A percentile compares a stretch with the other conserved stretches of the same genome.
phyloP scores from a whole-genome alignment of 2,888 invertebrate species.

The Automeris io region DNA sequence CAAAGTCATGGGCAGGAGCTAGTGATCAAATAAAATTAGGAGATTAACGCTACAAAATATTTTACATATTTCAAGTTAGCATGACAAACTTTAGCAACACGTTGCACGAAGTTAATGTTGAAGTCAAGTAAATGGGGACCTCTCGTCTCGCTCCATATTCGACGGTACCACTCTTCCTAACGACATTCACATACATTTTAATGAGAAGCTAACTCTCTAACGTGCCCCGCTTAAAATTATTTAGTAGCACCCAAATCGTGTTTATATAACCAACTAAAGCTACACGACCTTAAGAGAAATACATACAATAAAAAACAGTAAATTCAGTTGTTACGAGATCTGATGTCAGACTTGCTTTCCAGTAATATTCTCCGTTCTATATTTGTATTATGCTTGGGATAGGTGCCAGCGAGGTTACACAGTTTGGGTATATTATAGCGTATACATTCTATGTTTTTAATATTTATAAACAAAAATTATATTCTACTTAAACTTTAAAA shows the following conservation, averaged over 20 bases:
- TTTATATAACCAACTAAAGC: neutral
- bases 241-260: slow-evolving; percentile 10
- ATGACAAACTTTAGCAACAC: slow-evolving; percentile 5
- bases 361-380: slow-evolving; percentile 57
- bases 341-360: slow-evolving; percentile 50
- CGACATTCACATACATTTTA: slow-evolving; percentile 43
- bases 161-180: slow-evolving; percentile 31
- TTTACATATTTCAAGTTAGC: neutral
- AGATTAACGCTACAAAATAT: neutral
- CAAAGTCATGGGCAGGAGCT: too few species aligned
- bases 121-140: slow-evolving; percentile 28
- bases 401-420: slow-evolving; percentile 51
- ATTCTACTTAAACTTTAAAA: slow-evolving; percentile 1
- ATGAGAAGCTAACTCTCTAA: slow-evolving; percentile 30
- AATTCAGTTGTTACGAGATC: slow-evolving; percentile 28
- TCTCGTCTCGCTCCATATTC: slow-evolving; percentile 44
- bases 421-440: slow-evolving; percentile 26
- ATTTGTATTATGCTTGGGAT: slow-evolving; percentile 57
- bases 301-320: slow-evolving; percentile 1
- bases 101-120: slow-evolving; percentile 21
- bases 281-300: neutral
- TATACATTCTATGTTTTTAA: slow-evolving; percentile 21
- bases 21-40: too few species aligned
- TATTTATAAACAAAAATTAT: slow-evolving; percentile 10
- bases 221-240: slow-evolving; percentile 19